Evolutionary conservation across 2,113 vertebrate species (phyloP), one percentile per base, ranked within the genome.

Genomic region (Chionis minor): DNA sequence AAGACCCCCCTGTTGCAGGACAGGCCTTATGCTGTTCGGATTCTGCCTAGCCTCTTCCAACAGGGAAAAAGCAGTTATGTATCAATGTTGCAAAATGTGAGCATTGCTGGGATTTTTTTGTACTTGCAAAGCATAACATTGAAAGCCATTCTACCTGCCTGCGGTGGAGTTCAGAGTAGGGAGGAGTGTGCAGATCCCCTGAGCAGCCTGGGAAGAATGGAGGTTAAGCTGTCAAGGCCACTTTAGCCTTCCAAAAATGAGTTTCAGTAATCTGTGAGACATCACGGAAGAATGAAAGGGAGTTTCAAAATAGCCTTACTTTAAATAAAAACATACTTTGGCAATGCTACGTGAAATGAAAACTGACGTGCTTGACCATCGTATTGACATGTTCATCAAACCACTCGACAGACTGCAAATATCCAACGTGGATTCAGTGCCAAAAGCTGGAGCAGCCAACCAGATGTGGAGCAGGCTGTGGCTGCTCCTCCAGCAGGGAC

Each of bases 261-360:
- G 30, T 77, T 92, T 96, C 40, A 65, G 33, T 61, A 84, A 84
- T 84, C 83, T n/a, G 13, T 95, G 91, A 96, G 83, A 84, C 81
- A 94, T 94, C 83, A 72, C 0, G 0, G 83, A 95, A 85, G 86
- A 94, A 96, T 94, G 88, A 95, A 87, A 89, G 54, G 56, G 35
- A 89, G 54, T 92, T 96, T 94, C 91, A 89, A 88, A 97, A 95
- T 40, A 92, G 35, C 61, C 70, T 58, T 63, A 24, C 77, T 89
- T 97, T 87, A 95, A 96, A 97, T 87, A 94, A 95, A 95, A 95
- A 81, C 88, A 93, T 87, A 61, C 45, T 95, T 94, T 91, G 83
- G 88, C 92, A 94, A 67, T 8, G 18, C 49, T 75, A 54, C 4
- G 5, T 81, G 49, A 97, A 96, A 87, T 91, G 35, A 75, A 93